Base-by-base conservation (phyloP, 2,888 invertebrate genomes). In the Rhaphigaster nebulosa region DNA sequence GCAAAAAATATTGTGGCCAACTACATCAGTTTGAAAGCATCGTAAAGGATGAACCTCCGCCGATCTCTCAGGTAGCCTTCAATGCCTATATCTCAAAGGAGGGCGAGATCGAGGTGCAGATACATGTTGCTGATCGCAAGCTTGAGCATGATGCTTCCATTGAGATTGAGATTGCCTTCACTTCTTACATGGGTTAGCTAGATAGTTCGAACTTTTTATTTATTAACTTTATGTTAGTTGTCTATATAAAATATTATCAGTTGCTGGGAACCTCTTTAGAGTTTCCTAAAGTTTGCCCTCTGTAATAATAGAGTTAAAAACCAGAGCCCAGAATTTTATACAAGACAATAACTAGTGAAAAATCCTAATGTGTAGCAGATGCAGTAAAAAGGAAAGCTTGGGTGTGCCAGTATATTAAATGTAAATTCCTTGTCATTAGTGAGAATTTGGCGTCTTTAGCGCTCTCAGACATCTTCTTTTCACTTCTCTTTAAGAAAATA, bases 111-210 rank as follows among this genome's bases (percentile, higher is more conserved):
- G 94, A 94, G 92, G 94, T 95, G 45, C 93, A 93, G 65, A 94
- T 95, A 92, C 94, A 93, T 91, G 93, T 95, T 38, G 93, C 94
- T 0, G 93, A 93, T 90, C 92, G 93, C 90, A 92, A 93, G 3
- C 91, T 94, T 26, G 90, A 92, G 8, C 91, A 91, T 0, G 93
- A 93, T 52, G 93, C 94, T 91, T 92, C 92, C 50, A 93, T 94
- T 34, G 94, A 94, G 91, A 92, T 95, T n/a, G 93, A 93, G 60
- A 93, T 95, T 54, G 94, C 93, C 54, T 95, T 95, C 91, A 95
- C 95, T 20, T 93, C 94, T 18, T 95, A 93, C 91, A 94, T 93
- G 93, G 93, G 94, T 94, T 93, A 92, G 93, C 92, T 60, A 1
- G 52, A 12, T 88, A 45, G 26, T 80, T 80, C 26, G 6, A n/a